A percentile compares a stretch with the other conserved stretches of the same genome.
Conservation (phyloP, 2,888 invertebrate species). For the Hofmannophila pseudospretella region DNA sequence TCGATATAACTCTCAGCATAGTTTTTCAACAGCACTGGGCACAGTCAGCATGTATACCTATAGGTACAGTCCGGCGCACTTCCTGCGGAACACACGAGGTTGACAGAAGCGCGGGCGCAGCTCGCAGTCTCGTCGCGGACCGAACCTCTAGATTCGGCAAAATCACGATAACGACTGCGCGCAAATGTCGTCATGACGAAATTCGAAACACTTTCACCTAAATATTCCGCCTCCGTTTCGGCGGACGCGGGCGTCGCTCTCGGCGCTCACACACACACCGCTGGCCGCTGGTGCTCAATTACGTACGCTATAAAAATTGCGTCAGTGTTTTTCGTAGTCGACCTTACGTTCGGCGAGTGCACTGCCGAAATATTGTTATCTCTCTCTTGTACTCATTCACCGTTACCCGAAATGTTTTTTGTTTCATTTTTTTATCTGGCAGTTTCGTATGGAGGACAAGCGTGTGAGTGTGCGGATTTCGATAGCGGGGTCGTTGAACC, state of each 20-base stretch:
- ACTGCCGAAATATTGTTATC: constrained; percentile 72
- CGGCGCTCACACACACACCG: constrained; percentile 72
- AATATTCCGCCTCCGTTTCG: constrained; percentile 77
- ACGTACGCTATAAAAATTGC: constrained; percentile 77
- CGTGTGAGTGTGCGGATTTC: constrained; percentile 76
- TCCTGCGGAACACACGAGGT: constrained; percentile 49
- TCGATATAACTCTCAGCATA: constrained; percentile 66
- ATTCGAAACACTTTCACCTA: constrained; percentile 79
- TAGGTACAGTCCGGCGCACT: constrained; percentile 52
- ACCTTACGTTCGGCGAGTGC: constrained; percentile 63
- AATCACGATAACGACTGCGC: constrained; percentile 78
- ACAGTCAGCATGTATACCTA: constrained; percentile 54
- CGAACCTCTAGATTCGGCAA: constrained; percentile 76
- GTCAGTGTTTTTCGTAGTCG: constrained; percentile 75
- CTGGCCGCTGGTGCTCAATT: constrained; percentile 66
- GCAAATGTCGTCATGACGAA: constrained; percentile 78
- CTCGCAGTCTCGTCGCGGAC: constrained; percentile 37
- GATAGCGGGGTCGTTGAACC: constrained; percentile 74
- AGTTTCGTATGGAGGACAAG: constrained; percentile 51
- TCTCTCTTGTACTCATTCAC: constrained; percentile 70
- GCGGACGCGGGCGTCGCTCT: constrained; percentile 77
- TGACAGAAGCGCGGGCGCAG: constrained; percentile 41
- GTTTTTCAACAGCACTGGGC: constrained; percentile 55
- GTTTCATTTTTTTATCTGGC: constrained; percentile 70
- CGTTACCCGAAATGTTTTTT: constrained; percentile 57